phyloP scores from a whole-genome alignment of 2,113 vertebrate species.

The Chloropsis cyanopogon region DNA sequence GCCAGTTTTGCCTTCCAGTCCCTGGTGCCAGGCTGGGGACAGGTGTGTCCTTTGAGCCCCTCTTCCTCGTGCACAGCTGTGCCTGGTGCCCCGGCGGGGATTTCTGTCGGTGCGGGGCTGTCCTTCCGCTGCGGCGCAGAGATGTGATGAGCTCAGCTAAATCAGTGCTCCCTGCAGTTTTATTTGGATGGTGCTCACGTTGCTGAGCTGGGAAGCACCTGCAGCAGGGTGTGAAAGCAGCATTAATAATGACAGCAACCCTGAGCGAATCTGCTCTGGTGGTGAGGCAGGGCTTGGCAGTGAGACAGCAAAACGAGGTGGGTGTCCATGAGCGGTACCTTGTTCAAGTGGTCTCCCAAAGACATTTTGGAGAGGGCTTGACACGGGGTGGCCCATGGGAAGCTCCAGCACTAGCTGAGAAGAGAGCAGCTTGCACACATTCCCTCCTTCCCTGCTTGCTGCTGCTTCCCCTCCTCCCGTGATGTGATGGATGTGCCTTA shows the following conservation, averaged over 20 bases:
- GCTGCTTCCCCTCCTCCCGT: neutral
- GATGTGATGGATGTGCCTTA: neutral
- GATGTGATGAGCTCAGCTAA: conserved; percentile 9
- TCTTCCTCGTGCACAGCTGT: neutral
- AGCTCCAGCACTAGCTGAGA: neutral
- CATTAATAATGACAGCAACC: neutral
- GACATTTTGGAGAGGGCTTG: neutral
- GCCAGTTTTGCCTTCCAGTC: neutral
- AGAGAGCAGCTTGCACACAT: neutral
- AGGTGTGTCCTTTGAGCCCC: neutral
- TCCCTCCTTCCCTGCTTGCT: neutral
- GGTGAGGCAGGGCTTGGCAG: neutral
- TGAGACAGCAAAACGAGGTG: neutral
- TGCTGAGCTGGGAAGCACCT: conserved; percentile 18
- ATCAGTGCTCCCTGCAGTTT: neutral
- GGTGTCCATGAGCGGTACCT: neutral
- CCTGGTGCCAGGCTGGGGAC: neutral
- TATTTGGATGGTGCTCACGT: conserved; percentile 23
- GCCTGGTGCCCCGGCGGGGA: accelerated
- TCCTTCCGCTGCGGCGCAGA: neutral
- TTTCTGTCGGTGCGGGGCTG: neutral
- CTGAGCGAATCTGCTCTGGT: neutral
- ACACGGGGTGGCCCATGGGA: neutral
- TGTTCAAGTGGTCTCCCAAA: neutral
- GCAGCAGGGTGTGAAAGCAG: conserved; percentile 1